Evolutionary conservation across 2,888 invertebrate genomes (phyloP).

Genomic region (Coleophora flavipennella): DNA sequence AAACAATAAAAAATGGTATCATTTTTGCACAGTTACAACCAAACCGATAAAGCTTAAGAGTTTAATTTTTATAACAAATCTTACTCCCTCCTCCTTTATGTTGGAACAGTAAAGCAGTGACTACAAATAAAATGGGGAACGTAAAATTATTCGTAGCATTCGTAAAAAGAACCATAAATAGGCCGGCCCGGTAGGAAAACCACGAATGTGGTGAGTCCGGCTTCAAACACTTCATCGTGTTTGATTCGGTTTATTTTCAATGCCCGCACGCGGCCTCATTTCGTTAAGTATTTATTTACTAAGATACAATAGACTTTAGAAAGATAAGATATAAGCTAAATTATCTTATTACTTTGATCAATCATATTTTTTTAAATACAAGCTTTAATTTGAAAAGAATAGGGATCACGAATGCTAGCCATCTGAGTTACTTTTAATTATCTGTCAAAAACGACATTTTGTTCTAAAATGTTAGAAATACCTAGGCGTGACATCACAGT

Average conservation of each 20-base stretch:
- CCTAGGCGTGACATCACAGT: too few relatives aligned
- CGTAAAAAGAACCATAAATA: constrained; percentile 46
- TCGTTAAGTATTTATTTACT: too few relatives aligned
- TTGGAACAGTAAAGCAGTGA: constrained; percentile 48
- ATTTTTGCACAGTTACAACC: constrained; percentile 31
- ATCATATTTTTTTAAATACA: too few relatives aligned
- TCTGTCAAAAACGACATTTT: too few relatives aligned
- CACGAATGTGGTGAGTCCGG: background rate
- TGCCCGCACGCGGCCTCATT: background rate
- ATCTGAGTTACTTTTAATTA: too few relatives aligned
- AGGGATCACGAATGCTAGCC: too few relatives aligned
- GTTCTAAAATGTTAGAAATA: too few relatives aligned
- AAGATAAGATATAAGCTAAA: too few relatives aligned
- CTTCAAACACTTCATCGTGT: background rate
- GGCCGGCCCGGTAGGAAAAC: constrained; percentile 17
- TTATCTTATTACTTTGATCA: too few relatives aligned
- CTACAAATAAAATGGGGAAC: constrained; percentile 44
- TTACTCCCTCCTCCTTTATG: constrained; percentile 50
- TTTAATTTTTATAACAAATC: constrained; percentile 66
- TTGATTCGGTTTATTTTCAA: background rate
- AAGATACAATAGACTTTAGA: too few relatives aligned
- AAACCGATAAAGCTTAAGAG: constrained; percentile 50
- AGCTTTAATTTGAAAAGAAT: too few relatives aligned
- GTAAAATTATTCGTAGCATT: constrained; percentile 56
- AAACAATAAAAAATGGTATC: constrained; percentile 59